Conservation (phyloP, 2,797 vertebrate genomes). For the Pithecia hirsuta region DNA sequence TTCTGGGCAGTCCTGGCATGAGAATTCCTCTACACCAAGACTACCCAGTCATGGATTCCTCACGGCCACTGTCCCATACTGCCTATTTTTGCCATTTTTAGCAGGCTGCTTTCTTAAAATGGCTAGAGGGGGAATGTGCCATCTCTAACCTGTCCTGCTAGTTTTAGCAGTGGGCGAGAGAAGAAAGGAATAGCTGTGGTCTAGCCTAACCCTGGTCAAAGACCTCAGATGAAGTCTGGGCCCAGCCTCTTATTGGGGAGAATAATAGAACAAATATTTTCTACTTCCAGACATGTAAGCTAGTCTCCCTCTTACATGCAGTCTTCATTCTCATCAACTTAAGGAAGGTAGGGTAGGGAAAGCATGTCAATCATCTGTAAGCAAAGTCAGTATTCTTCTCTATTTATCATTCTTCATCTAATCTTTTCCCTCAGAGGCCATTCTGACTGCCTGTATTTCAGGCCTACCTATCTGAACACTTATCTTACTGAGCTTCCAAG, state of each 20-base stretch:
- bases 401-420: background rate
- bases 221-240: background rate
- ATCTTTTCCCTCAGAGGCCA: background rate
- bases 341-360: background rate
- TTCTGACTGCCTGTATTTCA: slow-evolving; percentile 32
- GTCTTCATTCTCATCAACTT: background rate
- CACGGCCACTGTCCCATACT: background rate
- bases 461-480: background rate
- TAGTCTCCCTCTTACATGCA: background rate
- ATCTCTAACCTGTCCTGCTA: background rate
- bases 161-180: background rate
- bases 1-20: background rate
- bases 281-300: background rate
- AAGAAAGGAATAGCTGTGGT: background rate
- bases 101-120: background rate
- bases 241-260: background rate
- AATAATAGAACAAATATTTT: background rate
- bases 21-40: background rate
- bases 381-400: slow-evolving; percentile 29
- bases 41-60: background rate
- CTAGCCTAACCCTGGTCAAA: background rate
- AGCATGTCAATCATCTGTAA: background rate
- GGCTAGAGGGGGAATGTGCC: background rate
- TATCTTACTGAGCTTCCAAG: background rate
- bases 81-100: background rate